These are phyloP conservation scores for Pygmarrhopalites habei DNA, from an alignment of 1,140 invertebrate genomes.

Conservation along the genomic window DNA sequence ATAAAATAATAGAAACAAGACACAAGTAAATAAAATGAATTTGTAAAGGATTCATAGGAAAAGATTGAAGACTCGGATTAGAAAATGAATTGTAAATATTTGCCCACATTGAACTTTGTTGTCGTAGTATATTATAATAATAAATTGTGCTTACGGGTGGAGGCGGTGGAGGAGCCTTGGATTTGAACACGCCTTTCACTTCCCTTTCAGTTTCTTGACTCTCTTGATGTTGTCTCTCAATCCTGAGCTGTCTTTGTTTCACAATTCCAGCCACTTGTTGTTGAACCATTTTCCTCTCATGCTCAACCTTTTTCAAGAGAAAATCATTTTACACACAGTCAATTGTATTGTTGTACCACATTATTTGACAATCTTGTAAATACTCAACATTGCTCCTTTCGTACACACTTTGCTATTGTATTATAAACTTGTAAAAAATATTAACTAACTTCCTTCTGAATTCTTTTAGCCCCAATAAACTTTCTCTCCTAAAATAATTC, in stretches of 20 bases:
- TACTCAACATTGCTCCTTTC: no score
- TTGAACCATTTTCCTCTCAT: slow-evolving; percentile 37
- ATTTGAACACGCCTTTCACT: slow-evolving; percentile 25
- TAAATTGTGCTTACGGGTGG: slow-evolving; percentile 26
- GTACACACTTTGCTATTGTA: slow-evolving; percentile 19
- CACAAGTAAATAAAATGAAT: no score
- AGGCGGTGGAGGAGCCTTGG: slow-evolving; percentile 31
- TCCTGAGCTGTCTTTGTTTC: slow-evolving; percentile 33
- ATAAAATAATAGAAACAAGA: no score
- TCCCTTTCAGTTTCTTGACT: slow-evolving; percentile 37
- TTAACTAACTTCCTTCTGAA: slow-evolving; percentile 26
- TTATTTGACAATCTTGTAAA: no score
- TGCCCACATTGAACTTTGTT: no score
- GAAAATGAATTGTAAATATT: no score
- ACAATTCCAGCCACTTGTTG: slow-evolving; percentile 32
- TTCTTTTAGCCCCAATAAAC: slow-evolving; percentile 22
- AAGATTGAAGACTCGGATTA: no score
- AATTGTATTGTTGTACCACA: no score
- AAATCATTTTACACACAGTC: no score
- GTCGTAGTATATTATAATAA: no score
- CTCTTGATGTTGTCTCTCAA: slow-evolving; percentile 39
- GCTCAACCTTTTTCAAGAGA: no score
- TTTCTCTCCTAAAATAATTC: neutral
- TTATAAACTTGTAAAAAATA: neutral
- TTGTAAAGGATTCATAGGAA: no score